Conservation (phyloP, 2,888 invertebrate species). For the Gasteruption jaculator region DNA sequence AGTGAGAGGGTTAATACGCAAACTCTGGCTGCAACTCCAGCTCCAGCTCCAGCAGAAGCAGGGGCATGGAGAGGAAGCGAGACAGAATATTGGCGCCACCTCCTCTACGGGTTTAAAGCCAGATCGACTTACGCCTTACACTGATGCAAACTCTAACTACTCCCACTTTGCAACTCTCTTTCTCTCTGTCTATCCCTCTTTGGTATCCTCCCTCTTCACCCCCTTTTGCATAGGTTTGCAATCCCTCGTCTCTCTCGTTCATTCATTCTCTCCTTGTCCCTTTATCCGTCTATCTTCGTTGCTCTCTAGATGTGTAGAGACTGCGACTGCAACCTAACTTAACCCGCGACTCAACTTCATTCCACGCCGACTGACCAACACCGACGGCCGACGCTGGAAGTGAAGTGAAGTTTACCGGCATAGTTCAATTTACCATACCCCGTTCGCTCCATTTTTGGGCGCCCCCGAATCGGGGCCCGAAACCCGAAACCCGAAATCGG, state of each 20-base stretch:
- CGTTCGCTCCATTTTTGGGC: too few species aligned
- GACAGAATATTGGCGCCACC: slow-evolving; percentile 58
- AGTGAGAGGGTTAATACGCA: too few species aligned
- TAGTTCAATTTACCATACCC: too few species aligned
- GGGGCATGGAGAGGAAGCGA: too few species aligned
- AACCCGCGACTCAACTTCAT: slow-evolving; percentile 49
- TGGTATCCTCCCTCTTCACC: slow-evolving; percentile 8
- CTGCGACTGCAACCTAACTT: slow-evolving; percentile 47
- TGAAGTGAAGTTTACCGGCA: too few species aligned
- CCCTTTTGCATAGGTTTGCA: slow-evolving; percentile 13
- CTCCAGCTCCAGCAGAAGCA: too few species aligned
- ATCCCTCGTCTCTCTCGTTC: slow-evolving; percentile 12
- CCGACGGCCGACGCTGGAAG: slow-evolving; percentile 48
- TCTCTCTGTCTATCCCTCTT: slow-evolving; percentile 47
- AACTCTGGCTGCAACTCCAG: too few species aligned
- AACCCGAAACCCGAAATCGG: too few species aligned
- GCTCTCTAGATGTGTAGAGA: too few species aligned
- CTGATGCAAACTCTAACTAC: slow-evolving; percentile 55
- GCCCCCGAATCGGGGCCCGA: too few species aligned
- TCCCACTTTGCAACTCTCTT: slow-evolving; percentile 55
- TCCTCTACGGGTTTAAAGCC: slow-evolving; percentile 60
- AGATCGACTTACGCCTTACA: slow-evolving; percentile 51
- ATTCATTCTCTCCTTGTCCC: slow-evolving; percentile 24
- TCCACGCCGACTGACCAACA: slow-evolving; percentile 52
- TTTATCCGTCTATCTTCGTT: slow-evolving; percentile 32